phyloP scores from a whole-genome alignment of 2,888 invertebrate species.

The Muschampia plurimacula region DNA sequence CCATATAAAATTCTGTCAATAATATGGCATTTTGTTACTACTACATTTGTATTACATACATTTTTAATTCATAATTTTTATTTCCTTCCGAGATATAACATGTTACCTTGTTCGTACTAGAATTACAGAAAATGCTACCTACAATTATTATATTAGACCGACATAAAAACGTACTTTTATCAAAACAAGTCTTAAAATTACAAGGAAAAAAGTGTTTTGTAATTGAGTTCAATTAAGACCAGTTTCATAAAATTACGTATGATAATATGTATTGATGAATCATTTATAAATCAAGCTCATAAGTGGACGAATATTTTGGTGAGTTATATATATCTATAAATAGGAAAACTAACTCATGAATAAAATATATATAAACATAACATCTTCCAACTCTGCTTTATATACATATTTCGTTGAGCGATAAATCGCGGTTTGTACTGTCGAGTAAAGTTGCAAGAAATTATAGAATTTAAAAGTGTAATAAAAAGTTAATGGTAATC shows the following conservation, averaged over 20 bases:
- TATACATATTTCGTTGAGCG: slow-evolving; percentile 20
- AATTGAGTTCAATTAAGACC: slow-evolving; percentile 14
- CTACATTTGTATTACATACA: slow-evolving; percentile 6
- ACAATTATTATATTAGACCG: slow-evolving; percentile 11
- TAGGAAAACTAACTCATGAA: slow-evolving; percentile 18
- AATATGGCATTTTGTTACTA: not conserved
- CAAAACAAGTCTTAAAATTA: slow-evolving; percentile 24
- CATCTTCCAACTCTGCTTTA: slow-evolving; percentile 14
- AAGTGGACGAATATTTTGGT: slow-evolving; percentile 34
- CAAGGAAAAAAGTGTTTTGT: slow-evolving; percentile 16
- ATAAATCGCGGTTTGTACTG: slow-evolving; percentile 23
- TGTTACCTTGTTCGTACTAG: slow-evolving; percentile 9
- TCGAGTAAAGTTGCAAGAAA: slow-evolving; percentile 7
- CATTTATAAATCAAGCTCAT: slow-evolving; percentile 32
- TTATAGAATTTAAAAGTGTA: not conserved
- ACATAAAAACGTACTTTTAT: slow-evolving; percentile 17
- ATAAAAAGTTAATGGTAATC: too few species aligned
- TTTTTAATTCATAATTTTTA: not conserved
- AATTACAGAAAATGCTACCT: slow-evolving; percentile 17
- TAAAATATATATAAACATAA: slow-evolving; percentile 29
- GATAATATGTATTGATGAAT: slow-evolving; percentile 25
- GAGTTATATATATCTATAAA: slow-evolving; percentile 27
- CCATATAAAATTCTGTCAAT: too few species aligned
- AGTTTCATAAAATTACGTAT: slow-evolving; percentile 24
- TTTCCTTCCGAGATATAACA: slow-evolving; percentile 14